Evolutionary conservation across 2,113 vertebrate genomes (phyloP), one percentile per base, ranked within the genome.

Genomic region (Cranoglanis bouderius): DNA sequence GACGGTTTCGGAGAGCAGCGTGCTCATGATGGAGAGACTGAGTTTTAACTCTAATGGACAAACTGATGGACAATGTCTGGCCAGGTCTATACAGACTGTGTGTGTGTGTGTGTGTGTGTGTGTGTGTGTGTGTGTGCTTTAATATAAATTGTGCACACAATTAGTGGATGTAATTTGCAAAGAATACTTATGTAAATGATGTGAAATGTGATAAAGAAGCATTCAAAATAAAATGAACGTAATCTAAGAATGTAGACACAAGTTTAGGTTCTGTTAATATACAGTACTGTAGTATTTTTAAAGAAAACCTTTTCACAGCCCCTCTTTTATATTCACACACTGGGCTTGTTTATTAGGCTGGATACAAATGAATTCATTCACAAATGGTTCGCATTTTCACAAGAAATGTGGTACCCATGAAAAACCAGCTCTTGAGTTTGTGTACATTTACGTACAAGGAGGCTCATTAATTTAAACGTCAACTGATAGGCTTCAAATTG

Each of bases 11-110:
- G 74, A 89, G 84, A 70, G 78, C 13, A 63, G 80, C 12, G 2
- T 77, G 92, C 84, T 87, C 65, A 89, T 84, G 89, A 90, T 86
- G 83, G 63, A 43, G 8, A 59, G 18, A 85, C 26, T 53, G 38
- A 14, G 19, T 26, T 72, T 78, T 55, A 29, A 38, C 29, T 32
- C 24, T 32, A 51, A 70, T 65, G 19, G 14, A 55, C 21, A 51
- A 21, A 72, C 8, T 19, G 2, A 21, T 55, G 21, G 26, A 46
- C 38, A 43, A 29, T 0, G 6, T 43, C 38, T 86, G 70, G 1
- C 19, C 19, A 81, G 40, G 5, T 63, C 85, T 46, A 49, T 10
- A 49, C 46, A 49, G 46, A 49, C 46, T 38, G 32, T 72, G 70
- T 40, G 6, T 21, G 35, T 21, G 38, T 74, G 19, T 35, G 67